Conservation (phyloP, 2,888 invertebrate genomes). For the Malachius bipustulatus region DNA sequence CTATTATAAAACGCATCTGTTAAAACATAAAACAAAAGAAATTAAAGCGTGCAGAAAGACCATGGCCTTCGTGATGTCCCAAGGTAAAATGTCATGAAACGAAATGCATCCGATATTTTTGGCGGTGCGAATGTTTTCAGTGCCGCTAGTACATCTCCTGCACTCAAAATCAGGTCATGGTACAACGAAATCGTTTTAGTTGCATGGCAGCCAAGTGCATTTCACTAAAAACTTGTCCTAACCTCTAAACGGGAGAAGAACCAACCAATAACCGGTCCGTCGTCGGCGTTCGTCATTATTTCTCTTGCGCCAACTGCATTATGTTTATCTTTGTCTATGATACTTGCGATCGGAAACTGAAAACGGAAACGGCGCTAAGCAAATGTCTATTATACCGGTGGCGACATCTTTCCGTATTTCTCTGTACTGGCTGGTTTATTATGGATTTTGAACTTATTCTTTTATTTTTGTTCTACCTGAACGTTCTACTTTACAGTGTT, state of each 20-base stretch:
- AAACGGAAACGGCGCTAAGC: constrained; percentile 21
- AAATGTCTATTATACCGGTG: constrained; percentile 20
- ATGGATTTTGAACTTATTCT: no score
- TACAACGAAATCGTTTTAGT: constrained; percentile 37
- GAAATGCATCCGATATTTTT: constrained; percentile 20
- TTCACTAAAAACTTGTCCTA: constrained; percentile 36
- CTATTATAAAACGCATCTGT: no score
- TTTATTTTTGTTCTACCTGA: no score
- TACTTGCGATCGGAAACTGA: constrained; percentile 21
- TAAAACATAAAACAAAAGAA: no score
- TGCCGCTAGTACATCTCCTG: constrained; percentile 31
- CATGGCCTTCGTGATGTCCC: constrained; percentile 25
- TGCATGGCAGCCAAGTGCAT: constrained; percentile 34
- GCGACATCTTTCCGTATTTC: no score
- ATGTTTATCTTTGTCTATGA: constrained; percentile 27
- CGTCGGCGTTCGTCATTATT: constrained; percentile 33
- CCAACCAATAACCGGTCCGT: constrained; percentile 33
- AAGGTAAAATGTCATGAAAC: constrained; percentile 14
- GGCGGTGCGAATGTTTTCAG: constrained; percentile 28
- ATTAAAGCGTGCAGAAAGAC: no score
- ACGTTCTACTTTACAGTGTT: no score
- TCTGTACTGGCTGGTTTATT: no score
- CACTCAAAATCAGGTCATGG: constrained; percentile 37
- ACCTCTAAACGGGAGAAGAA: constrained; percentile 34
- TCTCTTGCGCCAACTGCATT: constrained; percentile 25